Base-by-base conservation (phyloP, 2,113 vertebrate species). In the Seriola rivoliana region DNA sequence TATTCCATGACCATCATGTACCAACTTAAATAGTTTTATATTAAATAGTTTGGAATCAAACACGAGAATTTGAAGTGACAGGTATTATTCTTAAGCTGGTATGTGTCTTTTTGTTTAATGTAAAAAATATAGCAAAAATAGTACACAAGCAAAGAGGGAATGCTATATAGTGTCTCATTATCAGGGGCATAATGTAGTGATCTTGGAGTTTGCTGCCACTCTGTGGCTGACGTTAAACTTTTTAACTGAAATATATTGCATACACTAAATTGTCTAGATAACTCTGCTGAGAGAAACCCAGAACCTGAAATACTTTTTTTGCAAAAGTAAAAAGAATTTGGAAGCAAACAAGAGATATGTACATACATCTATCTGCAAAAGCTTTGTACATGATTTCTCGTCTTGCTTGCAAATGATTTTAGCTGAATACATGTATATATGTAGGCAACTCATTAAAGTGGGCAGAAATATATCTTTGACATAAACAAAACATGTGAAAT, bases 131-230 rank as follows among this genome's bases (percentile, higher is more conserved):
- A 50, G 23, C 9, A 38, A 75, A 63, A 34, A 10, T 19, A 0
- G 2, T 12, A 42, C 42, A 73, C 14, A 40, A 48, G 11, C 19
- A 23, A 71, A 29, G 1, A 42, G 13, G 16, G 46, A 52, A 36
- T 13, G 23, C 23, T 44, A 25, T 16, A 48, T 67, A 8, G n/a
- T 23, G 4, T 25, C 34, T 46, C 23, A 38, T 71, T 16, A 17
- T 65, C 25, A 73, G n/a, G 7, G 16, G 40, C 29, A 59, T 19
- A 12, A 32, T 19, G 34, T 57, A 57, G 5, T 76, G 36, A 66
- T 25, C n/a, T 14, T 48, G 13, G 2, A 9, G 40, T 80, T 54
- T 80, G 57, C 72, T 80, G 75, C 79, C 66, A 71, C 50, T 29
- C 12, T 60, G 78, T 68, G 79, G 79, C 8, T 42, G 40, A 42